These are phyloP conservation scores for Ovibos moschatus DNA, from an alignment of 2,113 vertebrate species.

Conservation along the genomic window DNA sequence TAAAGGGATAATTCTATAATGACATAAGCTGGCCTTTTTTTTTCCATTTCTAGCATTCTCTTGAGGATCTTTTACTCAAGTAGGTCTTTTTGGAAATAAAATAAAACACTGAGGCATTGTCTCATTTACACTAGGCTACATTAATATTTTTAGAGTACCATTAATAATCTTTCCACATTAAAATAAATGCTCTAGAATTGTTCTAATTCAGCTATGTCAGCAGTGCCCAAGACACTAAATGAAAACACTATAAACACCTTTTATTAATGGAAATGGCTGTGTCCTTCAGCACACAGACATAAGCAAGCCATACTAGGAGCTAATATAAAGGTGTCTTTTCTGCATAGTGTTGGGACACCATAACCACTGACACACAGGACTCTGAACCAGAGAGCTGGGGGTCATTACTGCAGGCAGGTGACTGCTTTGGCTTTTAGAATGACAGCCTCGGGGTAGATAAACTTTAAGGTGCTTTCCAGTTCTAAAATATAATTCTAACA, in stretches of 20 bases:
- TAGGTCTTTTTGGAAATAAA: constrained; percentile 4
- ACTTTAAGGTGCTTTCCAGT: background rate
- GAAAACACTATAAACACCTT: background rate
- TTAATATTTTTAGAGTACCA: constrained; percentile 12
- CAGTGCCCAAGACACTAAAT: background rate
- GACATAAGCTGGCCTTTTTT: background rate
- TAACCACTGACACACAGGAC: background rate
- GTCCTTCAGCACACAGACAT: background rate
- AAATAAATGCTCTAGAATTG: constrained; percentile 26
- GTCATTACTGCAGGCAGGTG: too few species aligned
- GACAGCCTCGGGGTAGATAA: background rate
- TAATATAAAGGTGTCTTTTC: background rate
- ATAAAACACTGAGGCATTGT: background rate
- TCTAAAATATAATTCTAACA: background rate
- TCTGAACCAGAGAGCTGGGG: background rate
- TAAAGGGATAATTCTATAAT: background rate
- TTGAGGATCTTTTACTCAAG: background rate
- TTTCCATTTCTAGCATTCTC: background rate
- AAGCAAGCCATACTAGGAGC: background rate
- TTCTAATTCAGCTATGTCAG: background rate
- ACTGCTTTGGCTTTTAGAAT: background rate
- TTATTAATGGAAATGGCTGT: background rate
- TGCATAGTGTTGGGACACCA: background rate
- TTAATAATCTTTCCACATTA: constrained; percentile 14
- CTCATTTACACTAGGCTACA: background rate